Evolutionary conservation across 2,797 vertebrate species (phyloP).

Genomic region (Pseudocheirus occidentalis): DNA sequence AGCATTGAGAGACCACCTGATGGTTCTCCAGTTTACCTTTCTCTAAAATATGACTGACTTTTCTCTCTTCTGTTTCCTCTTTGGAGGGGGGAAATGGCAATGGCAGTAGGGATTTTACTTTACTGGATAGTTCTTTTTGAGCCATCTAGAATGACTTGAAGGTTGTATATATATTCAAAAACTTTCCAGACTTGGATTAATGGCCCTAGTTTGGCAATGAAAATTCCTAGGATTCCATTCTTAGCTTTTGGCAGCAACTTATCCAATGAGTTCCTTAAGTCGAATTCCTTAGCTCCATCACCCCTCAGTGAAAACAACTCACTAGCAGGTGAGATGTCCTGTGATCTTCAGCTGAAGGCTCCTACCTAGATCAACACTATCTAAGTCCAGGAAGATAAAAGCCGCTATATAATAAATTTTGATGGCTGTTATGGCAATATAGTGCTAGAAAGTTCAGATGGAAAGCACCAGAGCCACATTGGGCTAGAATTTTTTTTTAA

Average conservation of each 20-base stretch:
- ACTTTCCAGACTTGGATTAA: too few relatives aligned
- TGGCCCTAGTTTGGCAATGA: too few relatives aligned
- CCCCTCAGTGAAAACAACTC: neutral
- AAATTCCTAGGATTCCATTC: neutral
- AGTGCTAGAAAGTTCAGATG: neutral
- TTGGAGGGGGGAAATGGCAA: neutral
- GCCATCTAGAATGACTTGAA: neutral
- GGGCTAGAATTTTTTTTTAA: neutral
- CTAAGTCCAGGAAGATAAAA: neutral
- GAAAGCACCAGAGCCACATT: neutral
- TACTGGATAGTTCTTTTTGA: neutral
- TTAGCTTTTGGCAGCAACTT: neutral
- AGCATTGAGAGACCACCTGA: constrained; percentile 31
- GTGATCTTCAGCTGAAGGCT: neutral
- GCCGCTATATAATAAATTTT: neutral
- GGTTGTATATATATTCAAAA: neutral
- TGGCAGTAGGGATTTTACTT: neutral
- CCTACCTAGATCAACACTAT: neutral
- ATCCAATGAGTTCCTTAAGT: neutral
- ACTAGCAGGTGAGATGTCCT: neutral
- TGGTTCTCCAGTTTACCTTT: constrained; percentile 3
- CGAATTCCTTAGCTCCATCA: neutral
- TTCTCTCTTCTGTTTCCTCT: constrained; percentile 14
- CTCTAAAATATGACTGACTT: neutral
- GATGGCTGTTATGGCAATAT: neutral